Percentiles rank a stretch among this genome's conserved stretches.
phyloP scores from a whole-genome alignment of 2,888 invertebrate genomes.

The Phyllotreta striolata region DNA sequence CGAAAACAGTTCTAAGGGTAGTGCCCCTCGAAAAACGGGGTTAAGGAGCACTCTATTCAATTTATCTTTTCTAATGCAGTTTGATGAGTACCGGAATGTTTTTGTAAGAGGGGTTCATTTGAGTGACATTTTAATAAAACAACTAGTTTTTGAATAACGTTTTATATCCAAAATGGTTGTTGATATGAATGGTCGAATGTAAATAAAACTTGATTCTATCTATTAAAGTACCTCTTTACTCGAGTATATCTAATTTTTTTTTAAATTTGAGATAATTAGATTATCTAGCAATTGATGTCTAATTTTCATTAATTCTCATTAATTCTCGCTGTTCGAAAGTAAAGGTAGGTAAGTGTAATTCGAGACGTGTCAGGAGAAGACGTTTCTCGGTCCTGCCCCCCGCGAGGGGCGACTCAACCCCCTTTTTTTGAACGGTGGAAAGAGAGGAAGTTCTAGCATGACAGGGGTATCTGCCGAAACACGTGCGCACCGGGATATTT shows the following conservation, averaged over 20 bases:
- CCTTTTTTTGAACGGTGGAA: constrained; percentile 48
- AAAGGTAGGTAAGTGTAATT: constrained; percentile 4
- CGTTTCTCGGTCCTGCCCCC: constrained; percentile 23
- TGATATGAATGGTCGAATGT: constrained; percentile 8
- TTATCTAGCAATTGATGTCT: no score
- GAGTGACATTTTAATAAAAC: constrained; percentile 30
- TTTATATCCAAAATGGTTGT: constrained; percentile 22
- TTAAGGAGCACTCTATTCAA: constrained; percentile 27
- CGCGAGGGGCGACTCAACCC: constrained; percentile 39
- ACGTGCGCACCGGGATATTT: constrained; percentile 56
- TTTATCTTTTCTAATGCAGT: constrained; percentile 24
- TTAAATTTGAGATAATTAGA: neutral
- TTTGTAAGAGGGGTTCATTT: constrained; percentile 16
- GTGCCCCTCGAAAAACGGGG: constrained; percentile 21
- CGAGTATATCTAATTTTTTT: neutral
- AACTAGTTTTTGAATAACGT: constrained; percentile 25
- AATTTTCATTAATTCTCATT: no score
- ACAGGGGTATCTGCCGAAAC: constrained; percentile 57
- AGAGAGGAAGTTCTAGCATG: constrained; percentile 58
- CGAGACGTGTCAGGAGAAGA: constrained; percentile 31
- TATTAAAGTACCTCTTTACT: constrained; percentile 7
- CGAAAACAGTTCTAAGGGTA: neutral
- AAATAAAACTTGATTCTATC: constrained; percentile 27
- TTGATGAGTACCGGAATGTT: constrained; percentile 32
- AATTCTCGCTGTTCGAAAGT: no score